Evolutionary conservation across 2,797 vertebrate species (phyloP), one percentile per base, ranked within the genome.

Genomic region (Loriculus beryllinus): DNA sequence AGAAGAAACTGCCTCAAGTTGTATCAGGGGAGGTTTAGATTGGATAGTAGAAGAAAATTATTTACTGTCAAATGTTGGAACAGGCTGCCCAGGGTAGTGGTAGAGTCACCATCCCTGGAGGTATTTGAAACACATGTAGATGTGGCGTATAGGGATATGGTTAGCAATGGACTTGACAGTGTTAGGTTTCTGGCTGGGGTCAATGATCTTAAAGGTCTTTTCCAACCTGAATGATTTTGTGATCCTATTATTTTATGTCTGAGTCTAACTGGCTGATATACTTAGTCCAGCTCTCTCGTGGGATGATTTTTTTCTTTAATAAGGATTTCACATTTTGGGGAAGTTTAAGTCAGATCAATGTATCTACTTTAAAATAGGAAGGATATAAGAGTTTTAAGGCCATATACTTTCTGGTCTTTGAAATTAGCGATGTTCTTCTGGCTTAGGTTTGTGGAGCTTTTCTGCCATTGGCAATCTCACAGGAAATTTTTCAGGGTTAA

Each of bases 11-110:
- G 14, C 5, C 22, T 89, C 4, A 64, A 8, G 28, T 31, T 89
- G 7, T 1, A 0, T 4, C 4, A 4, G 2, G 18, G 20, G 4
- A 68, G 7, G 6, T 74, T 92, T 40, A 15, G 6, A 25, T 18
- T 31, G 33, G 37, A 57, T n/a, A 29, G 63, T 19, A 74, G 8
- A 14, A 52, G 35, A 68, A 19, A 37, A 6, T 31, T 59, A 8
- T 47, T 29, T 4, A 7, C 13, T 0, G 0, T 19, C 13, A n/a
- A 16, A 4, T 4, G 14, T 12, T 64, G 37, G 18, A 81, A 49
- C 0, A 20, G 19, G 21, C 2, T 60, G 5, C 33, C 10, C 5
- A 56, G 3, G 7, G 33, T 64, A 74, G 14, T 11, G 22, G 3
- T 31, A 4, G 45, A 60, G 56, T 43, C 14, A 35, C 14, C 3